Conservation (phyloP, 2,113 vertebrate species). For the Erythrocercus mccallii region DNA sequence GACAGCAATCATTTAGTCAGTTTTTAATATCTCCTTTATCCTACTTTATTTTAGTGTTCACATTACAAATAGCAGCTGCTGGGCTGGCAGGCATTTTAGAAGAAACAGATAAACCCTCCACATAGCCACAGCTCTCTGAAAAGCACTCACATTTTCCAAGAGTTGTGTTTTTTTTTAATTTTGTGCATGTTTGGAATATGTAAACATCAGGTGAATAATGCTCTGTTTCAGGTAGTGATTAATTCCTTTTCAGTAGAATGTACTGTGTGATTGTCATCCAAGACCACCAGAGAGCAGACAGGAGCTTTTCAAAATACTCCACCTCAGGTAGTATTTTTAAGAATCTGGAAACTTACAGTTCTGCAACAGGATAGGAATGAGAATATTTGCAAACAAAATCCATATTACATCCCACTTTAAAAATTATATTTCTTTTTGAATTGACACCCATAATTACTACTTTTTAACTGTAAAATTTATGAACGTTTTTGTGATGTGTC, state of each 20-base stretch:
- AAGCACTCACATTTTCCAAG: neutral
- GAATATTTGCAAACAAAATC: neutral
- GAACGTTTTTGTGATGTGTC: neutral
- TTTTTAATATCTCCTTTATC: neutral
- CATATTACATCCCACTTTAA: neutral
- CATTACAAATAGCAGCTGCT: neutral
- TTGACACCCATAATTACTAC: neutral
- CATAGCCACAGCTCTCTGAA: neutral
- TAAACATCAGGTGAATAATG: neutral
- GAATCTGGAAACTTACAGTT: neutral
- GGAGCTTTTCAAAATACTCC: neutral
- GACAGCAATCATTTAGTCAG: neutral
- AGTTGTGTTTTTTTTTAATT: neutral
- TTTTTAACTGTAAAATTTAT: neutral
- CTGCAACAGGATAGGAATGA: neutral
- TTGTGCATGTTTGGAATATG: neutral
- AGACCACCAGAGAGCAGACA: conserved; percentile 27
- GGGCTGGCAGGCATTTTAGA: neutral
- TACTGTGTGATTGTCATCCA: neutral
- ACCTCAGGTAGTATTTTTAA: neutral
- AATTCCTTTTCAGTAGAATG: neutral
- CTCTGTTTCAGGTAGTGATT: neutral
- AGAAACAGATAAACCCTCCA: neutral
- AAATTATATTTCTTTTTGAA: neutral
- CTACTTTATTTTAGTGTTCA: neutral